These are phyloP conservation scores for Diplazon laetatorius DNA, from an alignment of 2,888 invertebrate genomes.

Conservation along the genomic window DNA sequence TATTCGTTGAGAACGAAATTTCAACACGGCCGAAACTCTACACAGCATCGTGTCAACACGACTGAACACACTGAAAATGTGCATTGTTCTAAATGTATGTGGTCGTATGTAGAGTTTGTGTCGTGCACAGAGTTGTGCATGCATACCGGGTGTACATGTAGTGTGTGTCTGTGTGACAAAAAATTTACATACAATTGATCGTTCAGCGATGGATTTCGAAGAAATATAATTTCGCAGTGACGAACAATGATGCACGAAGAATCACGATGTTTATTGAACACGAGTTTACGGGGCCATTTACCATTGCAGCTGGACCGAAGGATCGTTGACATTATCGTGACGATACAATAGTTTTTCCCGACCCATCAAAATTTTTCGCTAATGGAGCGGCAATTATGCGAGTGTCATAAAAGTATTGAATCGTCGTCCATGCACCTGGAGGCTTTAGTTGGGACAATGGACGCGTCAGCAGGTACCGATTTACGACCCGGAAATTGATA, in stretches of 20 bases:
- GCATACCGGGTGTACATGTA: too few species aligned
- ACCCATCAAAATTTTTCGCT: neutral
- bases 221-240: too few species aligned
- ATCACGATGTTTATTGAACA: neutral
- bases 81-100: too few species aligned
- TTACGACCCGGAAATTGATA: neutral
- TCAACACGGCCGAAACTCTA: too few species aligned
- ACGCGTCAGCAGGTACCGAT: constrained; percentile 3
- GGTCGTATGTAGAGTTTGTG: too few species aligned
- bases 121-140: too few species aligned
- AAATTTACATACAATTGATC: too few species aligned
- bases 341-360: neutral
- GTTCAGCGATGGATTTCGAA: too few species aligned
- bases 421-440: neutral
- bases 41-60: too few species aligned
- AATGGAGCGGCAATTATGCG: neutral
- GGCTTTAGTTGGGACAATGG: constrained; percentile 14
- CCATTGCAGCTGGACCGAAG: neutral
- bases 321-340: neutral
- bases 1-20: too few species aligned
- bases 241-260: neutral
- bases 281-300: neutral
- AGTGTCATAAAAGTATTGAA: constrained; percentile 1
- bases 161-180: too few species aligned
- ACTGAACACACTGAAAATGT: too few species aligned